Conservation (phyloP, 2,888 invertebrate genomes). For the Agrochola lychnidis region DNA sequence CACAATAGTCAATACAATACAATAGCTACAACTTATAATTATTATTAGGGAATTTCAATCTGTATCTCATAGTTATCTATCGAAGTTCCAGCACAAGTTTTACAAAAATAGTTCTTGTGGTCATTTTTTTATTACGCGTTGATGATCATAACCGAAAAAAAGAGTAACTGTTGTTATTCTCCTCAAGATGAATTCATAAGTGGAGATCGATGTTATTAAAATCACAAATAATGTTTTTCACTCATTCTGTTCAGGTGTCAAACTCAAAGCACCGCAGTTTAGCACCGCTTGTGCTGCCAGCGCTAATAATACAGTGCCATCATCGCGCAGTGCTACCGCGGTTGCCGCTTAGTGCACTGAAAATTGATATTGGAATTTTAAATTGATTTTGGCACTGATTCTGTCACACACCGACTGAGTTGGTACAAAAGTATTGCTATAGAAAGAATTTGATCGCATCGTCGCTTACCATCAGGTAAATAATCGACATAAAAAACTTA, state of each 20-base stretch:
- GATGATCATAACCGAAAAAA: background rate
- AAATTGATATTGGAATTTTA: background rate
- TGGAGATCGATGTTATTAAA: background rate
- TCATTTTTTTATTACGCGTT: background rate
- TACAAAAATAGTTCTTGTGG: background rate
- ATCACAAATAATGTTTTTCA: no score
- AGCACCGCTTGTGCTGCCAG: slow-evolving; percentile 3
- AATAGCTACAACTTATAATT: no score
- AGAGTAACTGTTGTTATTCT: background rate
- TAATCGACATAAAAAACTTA: background rate
- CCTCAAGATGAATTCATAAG: background rate
- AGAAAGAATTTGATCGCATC: background rate
- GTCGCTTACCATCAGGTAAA: background rate
- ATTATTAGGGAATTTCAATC: background rate
- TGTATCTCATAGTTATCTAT: background rate
- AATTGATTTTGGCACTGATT: background rate
- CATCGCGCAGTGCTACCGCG: background rate
- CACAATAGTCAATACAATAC: no score
- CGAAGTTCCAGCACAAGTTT: background rate
- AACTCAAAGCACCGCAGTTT: background rate
- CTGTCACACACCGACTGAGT: background rate
- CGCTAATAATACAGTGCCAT: background rate
- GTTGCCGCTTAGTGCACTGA: background rate
- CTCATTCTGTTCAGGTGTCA: background rate
- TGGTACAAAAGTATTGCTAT: background rate